These are phyloP conservation scores for Mechanitis messenoides DNA, from an alignment of 2,888 invertebrate genomes.

Conservation along the genomic window DNA sequence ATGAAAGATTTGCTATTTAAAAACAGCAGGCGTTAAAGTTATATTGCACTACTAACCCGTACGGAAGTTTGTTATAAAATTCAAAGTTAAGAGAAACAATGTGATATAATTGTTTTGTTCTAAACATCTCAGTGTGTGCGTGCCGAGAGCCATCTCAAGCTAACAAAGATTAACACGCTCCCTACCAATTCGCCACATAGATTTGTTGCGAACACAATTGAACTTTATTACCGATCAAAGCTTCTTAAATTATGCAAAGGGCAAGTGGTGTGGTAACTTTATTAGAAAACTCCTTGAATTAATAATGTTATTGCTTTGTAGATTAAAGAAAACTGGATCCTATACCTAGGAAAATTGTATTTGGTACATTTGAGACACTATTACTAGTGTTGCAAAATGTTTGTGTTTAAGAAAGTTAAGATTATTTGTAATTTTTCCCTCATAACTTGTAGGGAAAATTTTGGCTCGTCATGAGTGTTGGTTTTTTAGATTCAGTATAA, in stretches of 20 bases:
- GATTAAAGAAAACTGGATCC: too few species aligned
- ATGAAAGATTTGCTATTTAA: constrained; percentile 19
- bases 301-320: background rate
- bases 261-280: background rate
- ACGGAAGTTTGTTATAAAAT: too few species aligned
- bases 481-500: too few species aligned
- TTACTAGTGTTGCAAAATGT: too few species aligned
- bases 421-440: too few species aligned
- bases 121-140: constrained; percentile 33
- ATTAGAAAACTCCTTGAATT: constrained; percentile 1
- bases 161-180: constrained; percentile 57
- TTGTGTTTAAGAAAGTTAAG: too few species aligned
- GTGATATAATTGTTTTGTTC: background rate
- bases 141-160: constrained; percentile 50
- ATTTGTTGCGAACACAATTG: constrained; percentile 44
- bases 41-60: too few species aligned
- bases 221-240: constrained; percentile 50
- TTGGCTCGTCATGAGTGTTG: too few species aligned
- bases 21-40: constrained; percentile 8
- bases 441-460: too few species aligned
- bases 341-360: too few species aligned
- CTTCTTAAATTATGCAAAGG: constrained; percentile 17
- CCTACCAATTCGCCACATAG: constrained; percentile 45
- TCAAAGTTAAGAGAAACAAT: background rate
- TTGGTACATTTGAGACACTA: too few species aligned